Evolutionary conservation across 37 sponge, comb jelly and placozoan species (phyloP), one percentile per base, ranked within the genome.

Genomic region (Beroe ovata): DNA sequence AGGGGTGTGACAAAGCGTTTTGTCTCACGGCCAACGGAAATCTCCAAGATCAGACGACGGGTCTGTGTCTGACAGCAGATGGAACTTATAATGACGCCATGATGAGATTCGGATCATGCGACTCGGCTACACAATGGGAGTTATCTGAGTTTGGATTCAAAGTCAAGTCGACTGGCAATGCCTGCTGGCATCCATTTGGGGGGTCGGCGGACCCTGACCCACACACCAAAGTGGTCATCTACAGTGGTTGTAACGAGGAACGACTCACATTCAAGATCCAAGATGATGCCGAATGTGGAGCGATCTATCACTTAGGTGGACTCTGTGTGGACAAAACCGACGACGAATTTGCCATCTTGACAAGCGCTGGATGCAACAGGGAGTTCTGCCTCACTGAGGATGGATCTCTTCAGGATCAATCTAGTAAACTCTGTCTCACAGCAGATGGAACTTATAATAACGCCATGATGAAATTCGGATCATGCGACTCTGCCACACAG

Each of bases 221-320:
- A 11, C 36, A 30, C 1, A 33, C 16, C 69, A 66, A 66, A 6
- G 30, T 66, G 16, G 69, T 66, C 4, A 66, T 66, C 3, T 66
- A 66, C 36, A 29, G 36, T 32, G 32, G 35, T 14, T 66, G 69
- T 66, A 33, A 26, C 16, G 69, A 32, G 36, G 69, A 66, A 14
- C 33, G 69, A 1, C 30, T 66, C 29, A 66, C 35, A 19, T 66
- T 66, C 30, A 66, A 33, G 69, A 66, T 66, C 2, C 16, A 26
- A 3, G 69, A 29, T 6, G 71, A 71, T 32, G 71, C 34, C 37
- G 34, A 30, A 6, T 71, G 71, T 71, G 71, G 71, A 20, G 71
- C 29, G 36, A 29, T 71, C 71, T 6, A 71, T 6, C 71, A 71
- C 71, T 71, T 71, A 8, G 71, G 71, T 35, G 71, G 71, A 20